Base-by-base conservation (phyloP, 2,797 vertebrate species). In the Melanotaenia boesemani region DNA sequence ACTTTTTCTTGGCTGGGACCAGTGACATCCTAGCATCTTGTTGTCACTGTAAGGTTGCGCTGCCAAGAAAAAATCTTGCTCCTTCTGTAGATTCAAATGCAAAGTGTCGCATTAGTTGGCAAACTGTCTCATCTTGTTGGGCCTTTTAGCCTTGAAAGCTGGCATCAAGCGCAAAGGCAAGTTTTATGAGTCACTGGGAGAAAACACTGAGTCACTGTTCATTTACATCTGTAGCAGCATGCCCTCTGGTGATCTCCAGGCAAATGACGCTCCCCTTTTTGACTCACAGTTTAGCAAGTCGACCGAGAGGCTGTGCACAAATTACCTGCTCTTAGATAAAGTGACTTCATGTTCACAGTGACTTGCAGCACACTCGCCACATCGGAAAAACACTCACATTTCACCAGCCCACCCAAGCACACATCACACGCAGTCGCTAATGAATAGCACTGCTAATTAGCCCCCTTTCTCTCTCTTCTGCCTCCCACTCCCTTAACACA, bases 401-500 rank as follows among this genome's bases (percentile, higher is more conserved):
- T 77, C 37, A 11, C 52, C 72, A 64, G 85, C 86, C 89, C 89
- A 89, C 90, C 87, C 87, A 81, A 55, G 76, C 73, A 57, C 79
- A 85, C 86, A 83, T 88, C 86, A 84, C 79, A 88, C 67, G 18
- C 68, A 76, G 58, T 52, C 30, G 32, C 74, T 89, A 90, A 91
- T 91, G 90, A 92, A 90, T 86, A 89, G 84, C 86, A 84, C 48
- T 1, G 12, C 89, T 91, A 92, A 93, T 93, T 92, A 92, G 86
- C 79, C 83, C 76, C 65, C 77, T 87, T 46, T 46, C 16, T 72
- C 79, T 88, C 87, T 83, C 76, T 83, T 90, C 36, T 83, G 81
- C 86, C 88, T 92, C 88, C 88, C 83, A 88, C 86, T 91, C 88
- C 89, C 88, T 89, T 63, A 90, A 92, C 88, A 88, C 71, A 58